Evolutionary conservation across 1,140 invertebrate species (phyloP), one percentile per base, ranked within the genome.

Genomic region (Pseudomyrmex dendroicus): DNA sequence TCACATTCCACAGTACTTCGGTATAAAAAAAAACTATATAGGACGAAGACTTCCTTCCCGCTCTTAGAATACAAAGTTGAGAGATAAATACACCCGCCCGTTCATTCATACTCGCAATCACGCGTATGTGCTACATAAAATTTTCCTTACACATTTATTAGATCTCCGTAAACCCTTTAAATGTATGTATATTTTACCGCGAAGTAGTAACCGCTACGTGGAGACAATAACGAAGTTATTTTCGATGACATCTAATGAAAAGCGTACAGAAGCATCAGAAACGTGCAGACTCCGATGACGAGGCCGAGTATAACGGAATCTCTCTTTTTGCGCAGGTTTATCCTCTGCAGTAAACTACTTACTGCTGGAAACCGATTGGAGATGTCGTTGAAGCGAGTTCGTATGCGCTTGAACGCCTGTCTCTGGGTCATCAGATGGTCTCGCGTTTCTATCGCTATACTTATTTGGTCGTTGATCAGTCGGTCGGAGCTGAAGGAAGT

Each of bases 391-490:
- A 99, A 97, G 91, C 97, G 96, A 7, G 98, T 98, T 93, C 98
- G 98, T 87, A 99, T 96, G 59, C 96, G 95, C 92, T 98, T 98
- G 87, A 99, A 98, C 7, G 97, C 96, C 76, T 97, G 97, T 54
- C 98, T 95, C 93, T 99, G 99, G 10, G 96, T 96, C 57, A 97
- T 95, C 59, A 99, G 94, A 93, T 99, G 97, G 86, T 99, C 98
- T 90, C 98, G 96, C 0, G 98, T 99, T 90, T 99, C 98, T 93
- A 99, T 97, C 20, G 98, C 98, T 93, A 99, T 99, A 90, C 97
- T 97, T 87, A 99, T 99, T 95, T 99, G 99, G 90, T 99, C 98
- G 93, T 99, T 98, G 46, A 99, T 96, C 91, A 99, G 92, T 84
- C 97, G 96, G 90, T 99, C 97, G 3, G 98, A 99, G 94, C 98